Base-by-base conservation (phyloP, 2,888 invertebrate genomes). In the Maniola hyperantus region DNA sequence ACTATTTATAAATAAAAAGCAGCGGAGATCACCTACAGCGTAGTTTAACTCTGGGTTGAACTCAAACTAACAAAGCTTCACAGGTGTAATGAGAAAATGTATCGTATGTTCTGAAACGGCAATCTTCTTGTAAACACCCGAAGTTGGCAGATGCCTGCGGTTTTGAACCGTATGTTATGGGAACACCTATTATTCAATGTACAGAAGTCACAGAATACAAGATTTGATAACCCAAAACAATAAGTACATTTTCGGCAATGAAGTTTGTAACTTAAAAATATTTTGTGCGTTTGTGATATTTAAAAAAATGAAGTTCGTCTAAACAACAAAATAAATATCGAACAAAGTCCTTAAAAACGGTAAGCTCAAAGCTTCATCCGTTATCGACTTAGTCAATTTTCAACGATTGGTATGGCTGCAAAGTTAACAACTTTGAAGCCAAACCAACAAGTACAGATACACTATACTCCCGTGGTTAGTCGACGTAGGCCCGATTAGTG, bases 1-100 rank as follows among this genome's bases (percentile, higher is more conserved):
- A 73, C 54, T 73, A 71, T 71, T 63, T 67, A 73, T 71, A 73
- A 53, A 20, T 53, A 34, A 10, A 13, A 68, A 71, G 69, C 68
- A 6, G 8, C 15, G 34, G 44, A 64, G 59, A 64, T 53, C 33
- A 59, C 26, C 20, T 33, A 10, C n/a, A 36, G 36, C 36, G 15
- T 18, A 50, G 50, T 50, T 50, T 36, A 50, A 18, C 18, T 61
- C 8, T 50, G 61, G 26, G 39, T 39, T 51, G 2, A 26, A 26
- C 26, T 26, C 11, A 18, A 51, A 48, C 7, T n/a, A n/a, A 61
- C 10, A 46, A 61, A 51, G 26, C 44, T 5, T 36, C 33, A 48
- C 48, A 59, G n/a, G n/a, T 11, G 1, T 20, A 10, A 42, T 42
- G 33, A 66, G 34, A 34, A 54, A 65, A 60, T 53, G 15, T 7